Percentiles rank a stretch among this genome's conserved stretches.
These are phyloP conservation scores for Hoplostethus mediterraneus DNA, from an alignment of 2,797 vertebrate species.

Conservation along the genomic window DNA sequence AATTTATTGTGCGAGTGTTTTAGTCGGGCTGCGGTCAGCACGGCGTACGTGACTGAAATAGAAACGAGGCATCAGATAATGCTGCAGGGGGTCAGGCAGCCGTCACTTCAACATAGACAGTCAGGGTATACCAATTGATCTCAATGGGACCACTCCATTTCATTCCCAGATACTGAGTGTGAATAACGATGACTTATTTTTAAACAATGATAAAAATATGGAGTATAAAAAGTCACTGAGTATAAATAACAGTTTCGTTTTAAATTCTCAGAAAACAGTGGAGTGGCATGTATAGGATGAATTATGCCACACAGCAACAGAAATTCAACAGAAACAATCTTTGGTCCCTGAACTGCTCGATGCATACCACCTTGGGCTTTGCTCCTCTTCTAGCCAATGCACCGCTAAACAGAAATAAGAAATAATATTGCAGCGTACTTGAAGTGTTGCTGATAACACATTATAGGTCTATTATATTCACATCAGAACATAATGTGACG, in stretches of 20 bases:
- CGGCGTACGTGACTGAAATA: slow-evolving; percentile 73
- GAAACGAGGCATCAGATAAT: slow-evolving; percentile 70
- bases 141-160: slow-evolving; percentile 36
- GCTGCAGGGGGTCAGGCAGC: slow-evolving; percentile 65
- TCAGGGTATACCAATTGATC: slow-evolving; percentile 67
- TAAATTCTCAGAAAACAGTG: slow-evolving; percentile 3
- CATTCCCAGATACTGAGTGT: slow-evolving; percentile 19
- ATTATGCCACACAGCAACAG: slow-evolving; percentile 9
- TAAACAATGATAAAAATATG: slow-evolving; percentile 11
- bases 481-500: not conserved
- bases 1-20: slow-evolving; percentile 64
- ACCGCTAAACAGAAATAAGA: slow-evolving; percentile 22
- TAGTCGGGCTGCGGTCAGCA: slow-evolving; percentile 49
- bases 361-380: not conserved
- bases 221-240: too few species aligned
- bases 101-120: slow-evolving; percentile 42
- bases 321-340: not conserved
- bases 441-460: not conserved
- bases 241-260: not conserved
- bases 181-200: slow-evolving; percentile 20
- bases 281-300: slow-evolving; percentile 8
- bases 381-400: not conserved
- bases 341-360: slow-evolving; percentile 10
- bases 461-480: slow-evolving; percentile 12
- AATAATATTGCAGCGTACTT: slow-evolving; percentile 10